Base-by-base conservation (phyloP, 2,888 invertebrate species). In the Andricus quercusramuli region DNA sequence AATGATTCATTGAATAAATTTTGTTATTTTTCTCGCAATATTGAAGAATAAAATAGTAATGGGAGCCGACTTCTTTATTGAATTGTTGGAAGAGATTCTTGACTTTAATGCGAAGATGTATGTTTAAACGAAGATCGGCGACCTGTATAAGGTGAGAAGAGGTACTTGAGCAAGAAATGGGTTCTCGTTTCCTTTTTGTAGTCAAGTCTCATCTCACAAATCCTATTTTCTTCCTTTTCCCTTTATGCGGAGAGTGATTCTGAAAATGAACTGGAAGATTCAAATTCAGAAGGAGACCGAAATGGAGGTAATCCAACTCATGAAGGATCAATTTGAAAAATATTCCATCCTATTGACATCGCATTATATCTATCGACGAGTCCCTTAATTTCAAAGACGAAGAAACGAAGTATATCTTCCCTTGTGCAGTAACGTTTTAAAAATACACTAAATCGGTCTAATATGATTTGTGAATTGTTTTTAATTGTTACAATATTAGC, bases 271-370 rank as follows among this genome's bases (percentile, higher is more conserved):
- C 15, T 4, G 29, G 13, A 64, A 64, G 64, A 64, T 64, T 64
- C 25, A 29, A 64, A 64, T 64, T 64, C 29, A 64, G 64, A 64
- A 64, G 29, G 62, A 5, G 5, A 6, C 5, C 29, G 29, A 29
- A 22, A 22, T 62, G 25, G 25, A 62, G 62, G 15, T 6, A 25
- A 25, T 29, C 29, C 29, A 15, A 15, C 29, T 29, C 1, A 25
- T 64, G 29, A 64, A 29, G 29, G 64, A 29, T 64, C 64, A 17
- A 29, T 64, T 64, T 64, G 29, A 15, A 64, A 64, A 64, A 64
- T 29, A 64, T 25, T 25, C 25, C 13, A 25, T 25, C 15, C 25
- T 4, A 22, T 25, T 13, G 25, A 25, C 25, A 62, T 25, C 5
- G 25, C 1, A 5, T 25, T 62, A 25, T 0, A 25, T 62, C 1